Evolutionary conservation across 2,888 invertebrate species (phyloP).

Genomic region (Lamproptera curius): DNA sequence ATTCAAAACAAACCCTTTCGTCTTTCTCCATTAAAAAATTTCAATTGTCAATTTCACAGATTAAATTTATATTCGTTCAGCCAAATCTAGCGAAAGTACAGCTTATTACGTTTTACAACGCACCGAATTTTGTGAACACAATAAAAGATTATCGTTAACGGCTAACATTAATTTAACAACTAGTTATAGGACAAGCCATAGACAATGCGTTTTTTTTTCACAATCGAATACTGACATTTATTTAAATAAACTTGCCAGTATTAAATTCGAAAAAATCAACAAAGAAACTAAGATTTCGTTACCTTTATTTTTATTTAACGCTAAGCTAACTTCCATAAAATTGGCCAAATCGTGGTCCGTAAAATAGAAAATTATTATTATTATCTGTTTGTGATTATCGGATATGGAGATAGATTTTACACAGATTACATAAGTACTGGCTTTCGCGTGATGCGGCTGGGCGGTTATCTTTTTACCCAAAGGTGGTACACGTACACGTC

Average conservation of each 20-base stretch:
- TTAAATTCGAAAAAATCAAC: constrained; percentile 2
- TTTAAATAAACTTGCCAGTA: no score
- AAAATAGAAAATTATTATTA: constrained; percentile 36
- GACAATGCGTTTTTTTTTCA: constrained; percentile 40
- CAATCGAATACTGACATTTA: constrained; percentile 49
- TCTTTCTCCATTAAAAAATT: not conserved
- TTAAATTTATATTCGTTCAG: constrained; percentile 15
- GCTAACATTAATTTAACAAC: constrained; percentile 52
- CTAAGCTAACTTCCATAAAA: constrained; percentile 37
- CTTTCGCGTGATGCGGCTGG: constrained; percentile 6
- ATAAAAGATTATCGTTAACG: constrained; percentile 52
- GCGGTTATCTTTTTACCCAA: not conserved
- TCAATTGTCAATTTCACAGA: constrained; percentile 10
- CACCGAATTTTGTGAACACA: constrained; percentile 47
- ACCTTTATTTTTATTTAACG: constrained; percentile 5
- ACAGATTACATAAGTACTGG: constrained; percentile 22
- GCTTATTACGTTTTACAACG: constrained; percentile 20
- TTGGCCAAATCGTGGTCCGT: constrained; percentile 65
- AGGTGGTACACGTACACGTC: not conserved
- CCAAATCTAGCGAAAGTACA: constrained; percentile 7
- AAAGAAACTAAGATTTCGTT: no score
- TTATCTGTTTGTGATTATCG: constrained; percentile 26
- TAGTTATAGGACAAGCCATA: constrained; percentile 45
- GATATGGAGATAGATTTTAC: constrained; percentile 31
- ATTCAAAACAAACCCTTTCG: no score